A percentile compares a stretch with the other conserved stretches of the same genome.
phyloP scores from a whole-genome alignment of 35 echinoderm and acorn worm species.

The Patiria miniata region DNA sequence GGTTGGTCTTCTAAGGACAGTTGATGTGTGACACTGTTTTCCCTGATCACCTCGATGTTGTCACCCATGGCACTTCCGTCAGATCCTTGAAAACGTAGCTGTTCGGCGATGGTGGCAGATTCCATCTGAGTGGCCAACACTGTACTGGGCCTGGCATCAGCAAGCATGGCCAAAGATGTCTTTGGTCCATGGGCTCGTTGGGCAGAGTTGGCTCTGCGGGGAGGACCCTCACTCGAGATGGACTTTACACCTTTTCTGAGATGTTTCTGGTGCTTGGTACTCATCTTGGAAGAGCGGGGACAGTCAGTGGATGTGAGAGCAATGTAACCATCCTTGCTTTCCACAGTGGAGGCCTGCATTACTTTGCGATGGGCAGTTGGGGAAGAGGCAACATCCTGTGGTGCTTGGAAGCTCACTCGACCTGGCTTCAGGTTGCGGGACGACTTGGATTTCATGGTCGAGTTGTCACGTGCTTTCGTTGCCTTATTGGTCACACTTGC shows the following conservation, averaged over 20 bases:
- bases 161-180: not conserved
- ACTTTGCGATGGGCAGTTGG: not conserved
- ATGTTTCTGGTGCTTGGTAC: not conserved
- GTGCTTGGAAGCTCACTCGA: not conserved
- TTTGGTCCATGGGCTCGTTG: not conserved
- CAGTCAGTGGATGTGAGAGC: not conserved
- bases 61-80: not conserved
- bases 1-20: not conserved
- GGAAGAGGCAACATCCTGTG: not conserved
- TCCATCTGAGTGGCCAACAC: not conserved
- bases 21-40: not conserved
- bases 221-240: not conserved
- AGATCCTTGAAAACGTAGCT: too few species aligned
- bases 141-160: not conserved
- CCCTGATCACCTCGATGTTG: not conserved
- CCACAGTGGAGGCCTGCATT: not conserved
- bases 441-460: not conserved
- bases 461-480: not conserved
- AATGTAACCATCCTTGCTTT: constrained; percentile 19
- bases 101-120: too few species aligned
- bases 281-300: not conserved
- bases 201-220: not conserved
- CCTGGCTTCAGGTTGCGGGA: not conserved
- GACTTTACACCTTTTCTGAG: not conserved
- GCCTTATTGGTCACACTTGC: not conserved